Percentiles rank a stretch among this genome's conserved stretches.
These are phyloP conservation scores for Eulithis testata DNA, from an alignment of 2,888 invertebrate species.

Conservation along the genomic window DNA sequence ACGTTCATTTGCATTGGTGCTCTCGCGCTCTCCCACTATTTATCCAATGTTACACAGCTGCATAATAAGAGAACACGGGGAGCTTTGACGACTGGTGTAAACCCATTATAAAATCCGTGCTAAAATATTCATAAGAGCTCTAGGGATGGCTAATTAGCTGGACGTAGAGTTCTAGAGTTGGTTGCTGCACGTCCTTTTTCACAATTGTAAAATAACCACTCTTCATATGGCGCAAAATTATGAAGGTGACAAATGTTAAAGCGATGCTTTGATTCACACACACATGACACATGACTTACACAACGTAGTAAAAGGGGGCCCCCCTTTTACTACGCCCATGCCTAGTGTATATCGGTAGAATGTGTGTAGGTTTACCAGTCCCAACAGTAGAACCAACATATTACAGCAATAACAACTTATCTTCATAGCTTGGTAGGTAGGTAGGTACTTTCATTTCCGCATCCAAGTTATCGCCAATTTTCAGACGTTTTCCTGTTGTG, in stretches of 20 bases:
- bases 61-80: slow-evolving; percentile 69
- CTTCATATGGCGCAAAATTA: too few relatives aligned
- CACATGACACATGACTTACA: too few relatives aligned
- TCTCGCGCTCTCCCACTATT: slow-evolving; percentile 66
- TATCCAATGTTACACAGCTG: slow-evolving; percentile 73
- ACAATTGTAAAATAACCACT: slow-evolving; percentile 15
- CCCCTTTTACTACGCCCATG: slow-evolving; percentile 2
- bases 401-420: slow-evolving; percentile 70
- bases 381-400: slow-evolving; percentile 39
- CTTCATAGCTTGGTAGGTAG: slow-evolving; percentile 53
- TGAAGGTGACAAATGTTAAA: too few relatives aligned
- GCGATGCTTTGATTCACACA: too few relatives aligned
- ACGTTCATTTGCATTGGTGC: slow-evolving; percentile 78
- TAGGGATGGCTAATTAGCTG: slow-evolving; percentile 65
- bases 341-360: slow-evolving; percentile 1
- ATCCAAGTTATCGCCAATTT: slow-evolving; percentile 65
- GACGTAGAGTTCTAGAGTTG: slow-evolving; percentile 29
- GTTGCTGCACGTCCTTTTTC: slow-evolving; percentile 32
- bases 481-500: slow-evolving; percentile 52
- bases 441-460: slow-evolving; percentile 61
- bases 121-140: slow-evolving; percentile 58
- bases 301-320: too few relatives aligned
- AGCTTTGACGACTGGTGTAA: slow-evolving; percentile 64
- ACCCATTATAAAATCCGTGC: slow-evolving; percentile 66
- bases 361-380: slow-evolving; percentile 41